phyloP scores from a whole-genome alignment of 1,140 invertebrate genomes.

The Scaptomyza graminum region DNA sequence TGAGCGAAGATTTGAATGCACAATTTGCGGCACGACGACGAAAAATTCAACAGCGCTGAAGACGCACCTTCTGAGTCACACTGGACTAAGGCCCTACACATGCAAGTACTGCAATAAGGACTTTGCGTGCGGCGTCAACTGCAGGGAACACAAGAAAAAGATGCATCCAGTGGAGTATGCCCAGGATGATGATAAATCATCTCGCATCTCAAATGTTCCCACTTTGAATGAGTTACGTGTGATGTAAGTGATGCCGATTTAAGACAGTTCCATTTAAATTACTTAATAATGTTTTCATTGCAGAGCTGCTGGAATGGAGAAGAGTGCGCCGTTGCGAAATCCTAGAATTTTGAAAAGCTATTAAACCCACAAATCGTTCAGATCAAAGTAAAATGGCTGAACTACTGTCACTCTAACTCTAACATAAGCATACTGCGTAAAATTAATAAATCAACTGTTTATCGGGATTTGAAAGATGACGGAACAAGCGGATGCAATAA shows the following conservation, averaged over 20 bases:
- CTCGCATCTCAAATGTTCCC: conserved; percentile 61
- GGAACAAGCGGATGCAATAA: not conserved
- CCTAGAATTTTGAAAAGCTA: not conserved
- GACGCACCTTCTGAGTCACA: conserved; percentile 83
- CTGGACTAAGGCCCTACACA: conserved; percentile 83
- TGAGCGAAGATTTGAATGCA: conserved; percentile 81
- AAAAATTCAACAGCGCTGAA: conserved; percentile 83
- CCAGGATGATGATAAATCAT: conserved; percentile 41
- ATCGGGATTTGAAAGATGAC: not conserved
- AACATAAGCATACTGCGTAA: not conserved
- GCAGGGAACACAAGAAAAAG: conserved; percentile 84
- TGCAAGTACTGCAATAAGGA: conserved; percentile 84
- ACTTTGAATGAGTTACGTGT: conserved; percentile 72
- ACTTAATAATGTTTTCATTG: conserved; percentile 2
- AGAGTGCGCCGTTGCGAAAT: conserved; percentile 25
- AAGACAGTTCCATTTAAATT: not conserved
- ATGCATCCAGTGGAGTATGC: conserved; percentile 83
- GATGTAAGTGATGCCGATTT: conserved; percentile 46
- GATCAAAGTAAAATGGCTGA: conserved; percentile 7
- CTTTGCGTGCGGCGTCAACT: conserved; percentile 84
- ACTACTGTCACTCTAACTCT: conserved; percentile 25
- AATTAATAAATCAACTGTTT: too few species aligned
- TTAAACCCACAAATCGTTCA: not conserved
- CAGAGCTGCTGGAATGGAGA: conserved; percentile 39
- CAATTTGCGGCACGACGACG: conserved; percentile 67